Evolutionary conservation across 2,888 invertebrate species (phyloP).

Genomic region (Apomyelois bistriatella): DNA sequence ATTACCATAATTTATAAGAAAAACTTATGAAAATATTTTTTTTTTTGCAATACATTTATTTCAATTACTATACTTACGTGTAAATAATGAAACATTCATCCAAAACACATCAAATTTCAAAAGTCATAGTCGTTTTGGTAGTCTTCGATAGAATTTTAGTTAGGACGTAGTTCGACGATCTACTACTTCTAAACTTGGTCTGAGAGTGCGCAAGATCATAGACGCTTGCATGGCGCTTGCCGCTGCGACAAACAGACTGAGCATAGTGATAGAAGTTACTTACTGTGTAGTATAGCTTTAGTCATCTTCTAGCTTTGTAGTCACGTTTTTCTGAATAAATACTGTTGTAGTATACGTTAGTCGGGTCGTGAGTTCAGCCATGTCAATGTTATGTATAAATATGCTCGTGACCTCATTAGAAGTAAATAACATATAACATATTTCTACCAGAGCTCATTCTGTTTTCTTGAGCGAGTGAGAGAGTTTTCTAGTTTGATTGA

Average conservation of each 20-base stretch:
- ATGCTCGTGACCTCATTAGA: not conserved
- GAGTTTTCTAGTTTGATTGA: no score
- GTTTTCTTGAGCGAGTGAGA: no score
- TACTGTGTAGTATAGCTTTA: not conserved
- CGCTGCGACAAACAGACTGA: conserved; percentile 3
- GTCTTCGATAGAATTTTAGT: no score
- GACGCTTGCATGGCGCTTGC: not conserved
- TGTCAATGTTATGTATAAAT: conserved; percentile 2
- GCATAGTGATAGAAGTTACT: not conserved
- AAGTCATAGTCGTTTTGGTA: not conserved
- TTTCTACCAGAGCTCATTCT: no score
- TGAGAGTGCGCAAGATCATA: not conserved
- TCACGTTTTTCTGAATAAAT: conserved; percentile 5
- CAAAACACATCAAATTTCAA: not conserved
- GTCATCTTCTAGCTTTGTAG: conserved; percentile 6
- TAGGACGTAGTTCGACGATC: not conserved
- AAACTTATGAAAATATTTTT: no score
- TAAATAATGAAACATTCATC: not conserved
- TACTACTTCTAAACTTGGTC: not conserved
- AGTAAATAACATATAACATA: no score
- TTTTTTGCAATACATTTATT: no score
- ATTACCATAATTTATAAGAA: not conserved
- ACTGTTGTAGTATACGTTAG: not conserved
- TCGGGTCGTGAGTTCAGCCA: conserved; percentile 1
- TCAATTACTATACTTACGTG: no score